Conservation (phyloP, 2,888 invertebrate species). For the Tetramorium bicarinatum region DNA sequence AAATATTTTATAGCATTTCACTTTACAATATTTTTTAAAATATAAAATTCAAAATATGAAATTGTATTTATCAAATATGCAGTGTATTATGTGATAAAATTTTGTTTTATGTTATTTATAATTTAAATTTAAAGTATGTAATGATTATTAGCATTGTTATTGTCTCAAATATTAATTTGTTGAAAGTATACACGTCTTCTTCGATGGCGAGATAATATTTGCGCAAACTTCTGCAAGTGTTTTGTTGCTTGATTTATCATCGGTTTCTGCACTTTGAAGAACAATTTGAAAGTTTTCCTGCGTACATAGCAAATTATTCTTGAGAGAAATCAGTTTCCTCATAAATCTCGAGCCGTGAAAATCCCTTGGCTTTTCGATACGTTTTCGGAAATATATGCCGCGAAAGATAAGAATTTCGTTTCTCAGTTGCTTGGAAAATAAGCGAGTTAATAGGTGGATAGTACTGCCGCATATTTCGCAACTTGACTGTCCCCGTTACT, state of each 20-base stretch:
- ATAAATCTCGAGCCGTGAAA: conserved; percentile 61
- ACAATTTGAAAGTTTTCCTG: conserved; percentile 72
- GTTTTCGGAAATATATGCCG: conserved; percentile 43
- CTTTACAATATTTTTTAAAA: not conserved
- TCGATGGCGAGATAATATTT: conserved; percentile 51
- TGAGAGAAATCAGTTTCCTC: conserved; percentile 56
- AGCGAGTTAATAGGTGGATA: conserved; percentile 22
- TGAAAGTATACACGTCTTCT: conserved; percentile 60
- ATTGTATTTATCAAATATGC: not conserved
- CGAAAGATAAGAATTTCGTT: conserved; percentile 53
- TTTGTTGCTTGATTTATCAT: conserved; percentile 66
- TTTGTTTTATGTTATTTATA: conserved; percentile 5
- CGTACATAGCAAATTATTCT: conserved; percentile 66
- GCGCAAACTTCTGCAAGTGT: conserved; percentile 50
- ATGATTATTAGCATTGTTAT: conserved; percentile 57
- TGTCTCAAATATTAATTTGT: conserved; percentile 61
- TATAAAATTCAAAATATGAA: not conserved
- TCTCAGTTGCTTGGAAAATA: conserved; percentile 16
- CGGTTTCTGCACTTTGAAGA: conserved; percentile 58
- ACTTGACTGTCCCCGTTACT: conserved; percentile 34
- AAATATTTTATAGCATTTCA: not conserved
- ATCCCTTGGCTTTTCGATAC: conserved; percentile 9
- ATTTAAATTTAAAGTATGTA: conserved; percentile 53
- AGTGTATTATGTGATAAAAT: not conserved
- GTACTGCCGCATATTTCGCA: conserved; percentile 13